Base-by-base conservation (phyloP, 2,113 vertebrate species). In the Lamprologus tigripictilis region DNA sequence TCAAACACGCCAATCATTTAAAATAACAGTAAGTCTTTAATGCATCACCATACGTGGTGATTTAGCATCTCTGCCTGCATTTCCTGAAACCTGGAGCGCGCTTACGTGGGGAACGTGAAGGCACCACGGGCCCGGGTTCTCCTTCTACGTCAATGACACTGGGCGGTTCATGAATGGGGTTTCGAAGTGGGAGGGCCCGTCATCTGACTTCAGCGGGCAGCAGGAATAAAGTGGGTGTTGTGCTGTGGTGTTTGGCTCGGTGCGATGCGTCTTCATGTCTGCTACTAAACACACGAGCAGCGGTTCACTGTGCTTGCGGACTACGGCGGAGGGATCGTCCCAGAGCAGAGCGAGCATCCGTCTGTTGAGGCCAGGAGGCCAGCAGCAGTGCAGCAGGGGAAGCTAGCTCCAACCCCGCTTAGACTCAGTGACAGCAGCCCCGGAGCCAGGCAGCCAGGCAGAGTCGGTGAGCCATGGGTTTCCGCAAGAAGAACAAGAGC, bases 401-500 rank as follows among this genome's bases (percentile, higher is more conserved):
- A 87, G 86, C 80, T 71, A 90, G 80, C 87, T 76, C 53, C 88
- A 51, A 37, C 58, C 89, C 71, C 12, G 71, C 61, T 4, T 58
- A 45, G 23, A 81, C 83, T 78, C 83, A 35, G 80, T 42, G 35
- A 82, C 85, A 9, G 87, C 83, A 85, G 83, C 73, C 68, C 23
- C 53, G 53, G 33, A 86, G 40, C 78, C 85, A 12, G 82, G 49
- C 58, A 68, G 63, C 33, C 63, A 68, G 14, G 71, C 23, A 78
- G 11, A 40, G 86, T 89, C 80, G n/a, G 53, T 68, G 71, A 63
- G 88, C 58, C 19, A 96, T 97, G 97, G 94, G 96, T 47, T 94
- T 97, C 93, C 93, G 96, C 55, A 97, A 97, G 95, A 97, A 97
- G 93, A 96, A 90, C 92, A 97, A 94, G 95, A 96, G 95, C 81